phyloP scores from a whole-genome alignment of 2,888 invertebrate genomes.

The Microctonus aethiopoides region DNA sequence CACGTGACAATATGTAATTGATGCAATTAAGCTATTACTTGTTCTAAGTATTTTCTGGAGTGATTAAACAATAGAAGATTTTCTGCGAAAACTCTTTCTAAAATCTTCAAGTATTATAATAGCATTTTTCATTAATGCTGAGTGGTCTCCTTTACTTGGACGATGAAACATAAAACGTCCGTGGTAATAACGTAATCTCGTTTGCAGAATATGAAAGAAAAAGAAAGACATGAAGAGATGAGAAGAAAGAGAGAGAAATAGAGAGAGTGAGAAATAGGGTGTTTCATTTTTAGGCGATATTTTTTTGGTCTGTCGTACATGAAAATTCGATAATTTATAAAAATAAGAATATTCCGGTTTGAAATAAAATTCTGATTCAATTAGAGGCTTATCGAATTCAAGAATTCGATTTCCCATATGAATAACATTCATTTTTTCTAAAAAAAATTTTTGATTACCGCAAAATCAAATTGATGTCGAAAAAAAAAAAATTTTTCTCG shows the following conservation, averaged over 20 bases:
- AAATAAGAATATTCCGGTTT: too few relatives aligned
- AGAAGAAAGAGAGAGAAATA: slow-evolving; percentile 3
- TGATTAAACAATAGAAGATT: slow-evolving; percentile 13
- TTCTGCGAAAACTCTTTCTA: slow-evolving; percentile 18
- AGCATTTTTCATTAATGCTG: slow-evolving; percentile 29
- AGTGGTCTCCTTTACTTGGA: slow-evolving; percentile 16
- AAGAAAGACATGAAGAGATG: background rate
- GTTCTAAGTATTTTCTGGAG: background rate
- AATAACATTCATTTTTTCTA: too few relatives aligned
- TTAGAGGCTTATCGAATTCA: too few relatives aligned
- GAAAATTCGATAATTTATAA: too few relatives aligned
- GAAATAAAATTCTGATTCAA: too few relatives aligned
- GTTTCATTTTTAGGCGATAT: too few relatives aligned
- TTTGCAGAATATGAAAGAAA: slow-evolving; percentile 10
- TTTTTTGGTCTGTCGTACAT: too few relatives aligned
- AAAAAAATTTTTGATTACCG: too few relatives aligned
- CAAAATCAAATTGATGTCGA: too few relatives aligned
- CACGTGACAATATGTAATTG: too few relatives aligned
- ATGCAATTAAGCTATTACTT: background rate
- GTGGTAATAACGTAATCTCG: slow-evolving; percentile 29
- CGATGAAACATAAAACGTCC: slow-evolving; percentile 25
- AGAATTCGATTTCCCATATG: too few relatives aligned
- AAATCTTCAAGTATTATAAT: slow-evolving; percentile 21
- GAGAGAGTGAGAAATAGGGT: background rate
- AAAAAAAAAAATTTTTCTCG: too few relatives aligned